phyloP scores from a whole-genome alignment of 2,113 vertebrate genomes.

The Clupea harengus region DNA sequence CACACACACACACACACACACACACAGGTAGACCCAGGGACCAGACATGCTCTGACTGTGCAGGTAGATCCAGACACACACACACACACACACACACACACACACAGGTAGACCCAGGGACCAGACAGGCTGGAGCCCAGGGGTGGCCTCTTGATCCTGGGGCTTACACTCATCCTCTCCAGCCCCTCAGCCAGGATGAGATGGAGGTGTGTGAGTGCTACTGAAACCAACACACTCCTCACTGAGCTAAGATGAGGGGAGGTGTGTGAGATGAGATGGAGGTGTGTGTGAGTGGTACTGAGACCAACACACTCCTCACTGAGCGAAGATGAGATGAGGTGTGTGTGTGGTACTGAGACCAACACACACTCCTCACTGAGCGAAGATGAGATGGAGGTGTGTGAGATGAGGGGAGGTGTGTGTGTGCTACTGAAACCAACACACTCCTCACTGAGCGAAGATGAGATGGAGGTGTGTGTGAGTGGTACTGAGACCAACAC shows the following conservation, averaged over 20 bases:
- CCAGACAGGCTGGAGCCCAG: not conserved
- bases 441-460: no score
- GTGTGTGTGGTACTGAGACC: no score
- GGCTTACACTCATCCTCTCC: not conserved
- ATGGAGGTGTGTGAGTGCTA: not conserved
- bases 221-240: no score
- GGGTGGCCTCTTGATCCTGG: not conserved
- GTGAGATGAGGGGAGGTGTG: constrained; percentile 29
- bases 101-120: not conserved
- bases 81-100: no score
- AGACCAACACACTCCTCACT: no score
- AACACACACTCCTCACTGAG: not conserved
- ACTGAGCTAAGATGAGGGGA: no score
- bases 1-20: no score
- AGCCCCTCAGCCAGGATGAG: no score
- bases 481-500: no score
- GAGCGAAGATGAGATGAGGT: no score
- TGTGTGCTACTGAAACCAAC: constrained; percentile 30
- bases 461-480: not conserved
- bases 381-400: constrained; percentile 2
- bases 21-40: no score
- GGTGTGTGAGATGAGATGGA: not conserved
- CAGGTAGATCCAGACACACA: not conserved
- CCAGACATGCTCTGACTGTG: not conserved
- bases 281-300: no score